Evolutionary conservation across 2,113 vertebrate genomes (phyloP).

Genomic region (Natator depressus): DNA sequence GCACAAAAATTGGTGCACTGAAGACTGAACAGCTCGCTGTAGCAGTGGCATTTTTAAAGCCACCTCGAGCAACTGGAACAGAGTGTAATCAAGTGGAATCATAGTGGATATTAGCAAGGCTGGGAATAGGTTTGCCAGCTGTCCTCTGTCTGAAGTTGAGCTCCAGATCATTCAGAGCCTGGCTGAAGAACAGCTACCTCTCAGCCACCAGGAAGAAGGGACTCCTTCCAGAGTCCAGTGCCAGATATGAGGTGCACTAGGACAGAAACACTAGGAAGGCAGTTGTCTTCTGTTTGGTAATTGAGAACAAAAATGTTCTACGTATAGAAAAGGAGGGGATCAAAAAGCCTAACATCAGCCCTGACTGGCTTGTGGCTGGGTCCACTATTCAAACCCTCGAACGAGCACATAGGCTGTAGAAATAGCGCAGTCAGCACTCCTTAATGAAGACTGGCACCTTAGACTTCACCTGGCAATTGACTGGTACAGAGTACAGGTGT

Average conservation of each 20-base stretch:
- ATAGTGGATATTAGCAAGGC: not conserved
- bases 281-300: not conserved
- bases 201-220: not conserved
- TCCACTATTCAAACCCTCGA: not conserved
- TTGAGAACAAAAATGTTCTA: not conserved
- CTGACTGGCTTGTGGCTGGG: not conserved
- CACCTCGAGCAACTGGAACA: too few species aligned
- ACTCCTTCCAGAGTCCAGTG: not conserved
- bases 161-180: not conserved
- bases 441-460: not conserved
- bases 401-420: not conserved
- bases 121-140: not conserved
- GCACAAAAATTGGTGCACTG: not conserved
- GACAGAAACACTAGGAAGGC: not conserved
- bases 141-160: not conserved
- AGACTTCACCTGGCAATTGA: not conserved
- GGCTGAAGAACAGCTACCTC: not conserved
- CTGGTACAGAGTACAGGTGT: not conserved
- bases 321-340: not conserved
- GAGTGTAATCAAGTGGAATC: not conserved
- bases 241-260: not conserved
- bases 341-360: not conserved
- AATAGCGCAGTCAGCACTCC: not conserved
- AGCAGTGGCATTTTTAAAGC: not conserved
- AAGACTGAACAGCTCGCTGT: not conserved